Percentiles rank a stretch among this genome's conserved stretches.
These are phyloP conservation scores for Malthinus seriepunctatus DNA, from an alignment of 2,888 invertebrate genomes.

Conservation along the genomic window DNA sequence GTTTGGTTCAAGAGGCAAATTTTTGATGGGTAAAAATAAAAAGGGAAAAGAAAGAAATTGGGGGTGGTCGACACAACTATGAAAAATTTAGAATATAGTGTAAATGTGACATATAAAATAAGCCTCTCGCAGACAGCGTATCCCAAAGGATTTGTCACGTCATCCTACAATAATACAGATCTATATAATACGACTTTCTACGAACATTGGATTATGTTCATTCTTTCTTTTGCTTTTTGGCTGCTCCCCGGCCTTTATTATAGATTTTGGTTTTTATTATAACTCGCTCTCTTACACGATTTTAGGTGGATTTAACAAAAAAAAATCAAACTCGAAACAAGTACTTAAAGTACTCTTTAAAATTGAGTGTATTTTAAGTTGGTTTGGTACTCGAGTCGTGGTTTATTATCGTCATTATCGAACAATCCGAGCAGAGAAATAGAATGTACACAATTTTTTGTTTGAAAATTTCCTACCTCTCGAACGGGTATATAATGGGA, in stretches of 20 bases:
- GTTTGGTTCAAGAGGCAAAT: no score
- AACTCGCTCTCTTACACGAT: conserved; percentile 1
- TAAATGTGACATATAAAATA: conserved; percentile 48
- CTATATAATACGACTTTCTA: conserved; percentile 28
- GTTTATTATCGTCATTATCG: conserved; percentile 51
- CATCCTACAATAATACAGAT: conserved; percentile 49
- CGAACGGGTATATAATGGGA: conserved; percentile 54
- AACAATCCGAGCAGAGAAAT: conserved; percentile 51
- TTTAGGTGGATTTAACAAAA: conserved; percentile 21
- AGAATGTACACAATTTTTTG: conserved; percentile 47
- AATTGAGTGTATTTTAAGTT: conserved; percentile 14
- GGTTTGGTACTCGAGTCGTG: conserved; percentile 35
- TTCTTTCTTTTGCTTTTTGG: conserved; percentile 35
- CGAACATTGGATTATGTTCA: conserved; percentile 24
- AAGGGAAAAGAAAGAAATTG: no score
- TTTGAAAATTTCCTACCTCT: conserved; percentile 40
- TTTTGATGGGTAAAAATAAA: no score
- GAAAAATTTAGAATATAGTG: conserved; percentile 45
- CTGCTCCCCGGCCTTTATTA: conserved; percentile 9
- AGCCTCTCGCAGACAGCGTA: conserved; percentile 42
- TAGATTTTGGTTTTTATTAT: conserved; percentile 23
- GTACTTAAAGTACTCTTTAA: conserved; percentile 11
- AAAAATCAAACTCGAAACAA: conserved; percentile 17
- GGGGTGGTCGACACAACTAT: conserved; percentile 8
- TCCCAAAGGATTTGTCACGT: conserved; percentile 52